A percentile compares a stretch with the other conserved stretches of the same genome.
These are phyloP conservation scores for Meghimatium bilineatum DNA, from an alignment of 2,888 invertebrate genomes.

Conservation along the genomic window DNA sequence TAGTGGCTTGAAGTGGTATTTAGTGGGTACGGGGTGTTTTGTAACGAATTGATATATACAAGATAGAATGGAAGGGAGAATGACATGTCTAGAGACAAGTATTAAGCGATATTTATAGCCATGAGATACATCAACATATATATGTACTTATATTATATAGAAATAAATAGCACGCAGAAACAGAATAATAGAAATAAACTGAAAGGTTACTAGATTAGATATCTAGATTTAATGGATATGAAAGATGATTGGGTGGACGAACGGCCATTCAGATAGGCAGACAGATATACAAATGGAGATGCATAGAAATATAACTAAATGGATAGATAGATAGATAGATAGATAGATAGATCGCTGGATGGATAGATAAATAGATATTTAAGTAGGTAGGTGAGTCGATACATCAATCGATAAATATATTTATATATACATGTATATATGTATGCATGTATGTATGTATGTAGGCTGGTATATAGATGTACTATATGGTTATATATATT, in stretches of 20 bases:
- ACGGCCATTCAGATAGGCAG: background rate
- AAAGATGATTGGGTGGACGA: background rate
- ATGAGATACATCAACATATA: background rate
- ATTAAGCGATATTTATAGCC: background rate
- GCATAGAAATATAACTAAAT: background rate
- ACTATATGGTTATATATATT: background rate
- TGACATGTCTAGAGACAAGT: background rate
- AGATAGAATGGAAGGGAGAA: background rate
- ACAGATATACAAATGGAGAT: background rate
- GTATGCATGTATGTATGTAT: background rate
- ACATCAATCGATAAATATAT: too few relatives aligned
- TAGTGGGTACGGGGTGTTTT: background rate
- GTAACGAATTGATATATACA: too few relatives aligned
- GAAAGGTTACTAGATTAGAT: background rate
- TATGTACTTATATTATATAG: background rate
- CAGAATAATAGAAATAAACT: background rate
- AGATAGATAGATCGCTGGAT: background rate
- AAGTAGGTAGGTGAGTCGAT: too few relatives aligned
- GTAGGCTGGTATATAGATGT: background rate
- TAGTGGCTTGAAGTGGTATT: background rate
- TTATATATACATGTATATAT: background rate
- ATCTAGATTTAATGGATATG: background rate
- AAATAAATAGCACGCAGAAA: too few relatives aligned
- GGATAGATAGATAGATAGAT: constrained; percentile 9
- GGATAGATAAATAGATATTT: too few relatives aligned